Base-by-base conservation (phyloP, 2,113 vertebrate genomes). In the Zeus faber region DNA sequence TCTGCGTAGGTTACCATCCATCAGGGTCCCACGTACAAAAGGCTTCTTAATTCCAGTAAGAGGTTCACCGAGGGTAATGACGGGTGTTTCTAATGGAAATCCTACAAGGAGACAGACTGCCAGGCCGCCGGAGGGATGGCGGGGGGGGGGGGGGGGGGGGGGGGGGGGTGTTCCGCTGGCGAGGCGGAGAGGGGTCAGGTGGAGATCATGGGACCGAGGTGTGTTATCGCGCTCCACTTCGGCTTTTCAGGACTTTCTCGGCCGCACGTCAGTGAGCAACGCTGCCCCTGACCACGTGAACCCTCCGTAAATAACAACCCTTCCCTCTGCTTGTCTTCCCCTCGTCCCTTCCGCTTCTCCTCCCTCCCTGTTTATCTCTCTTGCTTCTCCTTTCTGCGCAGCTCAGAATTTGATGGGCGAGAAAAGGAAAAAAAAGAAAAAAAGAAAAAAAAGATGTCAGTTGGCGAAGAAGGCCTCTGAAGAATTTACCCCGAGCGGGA, bases 121-220 rank as follows among this genome's bases (percentile, higher is more conserved):
- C 11, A 37, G 33, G 33, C 33, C 14, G 33, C 33, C 33, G 1
- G 33, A n/a, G n/a, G n/a, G n/a, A n/a, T n/a, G n/a, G n/a, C n/a
- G n/a, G n/a, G n/a, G n/a, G n/a, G n/a, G n/a, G n/a, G n/a, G n/a
- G n/a, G n/a, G n/a, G n/a, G n/a, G n/a, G n/a, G n/a, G n/a, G n/a
- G n/a, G n/a, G n/a, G n/a, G n/a, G n/a, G n/a, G n/a, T n/a, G n/a
- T n/a, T n/a, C n/a, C n/a, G n/a, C n/a, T n/a, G 45, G 23, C 69
- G 69, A 45, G 50, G 43, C 61, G 67, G 56, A 76, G 37, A 25
- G 25, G 63, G 72, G 81, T 88, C 86, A 86, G 85, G 87, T 88
- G 87, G 76, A 79, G 58, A 80, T 87, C 86, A 90, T 88, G 83
- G 77, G 87, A 88, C 76, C n/a, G 52, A 59, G 65, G 54, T 59